Base-by-base conservation (phyloP, 2,888 invertebrate species). In the Epistrophella euchroma region DNA sequence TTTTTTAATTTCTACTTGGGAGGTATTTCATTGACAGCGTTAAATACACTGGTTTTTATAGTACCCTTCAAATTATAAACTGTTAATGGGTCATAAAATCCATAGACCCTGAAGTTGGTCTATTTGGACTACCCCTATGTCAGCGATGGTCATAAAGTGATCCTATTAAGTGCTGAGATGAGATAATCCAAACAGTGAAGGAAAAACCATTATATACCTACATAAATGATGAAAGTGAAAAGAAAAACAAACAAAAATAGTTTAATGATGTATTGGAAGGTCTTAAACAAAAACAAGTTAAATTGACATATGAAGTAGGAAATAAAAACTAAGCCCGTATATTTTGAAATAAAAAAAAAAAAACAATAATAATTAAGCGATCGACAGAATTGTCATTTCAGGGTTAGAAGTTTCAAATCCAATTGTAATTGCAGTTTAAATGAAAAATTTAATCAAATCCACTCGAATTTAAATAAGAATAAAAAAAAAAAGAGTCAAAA, bases 31-130 rank as follows among this genome's bases (percentile, higher is more conserved):
- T 37, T 55, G 45, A 60, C 19, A 70, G 37, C 35, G 68, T 66
- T 28, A 76, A 81, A 80, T 47, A 40, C 64, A 37, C 47, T 25
- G 72, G 68, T 76, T 85, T 62, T 37, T 15, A 10, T 32, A 7
- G 17, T 35, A 55, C 66, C 77, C 71, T 45, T 73, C 73, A 77
- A 86, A 82, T 74, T 82, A 86, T 82, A 82, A 74, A 74, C 86
- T 74, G 82, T 82, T 86, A 86, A 86, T 82, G 77, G 86, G 64
- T 82, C 82, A 71, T 86, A 77, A 86, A 86, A 86, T 68, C 43
- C 15, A 60, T 58, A 74, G 68, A 74, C 71, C 72, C 37, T 62
- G 74, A 25, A 60, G 11, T 68, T 15, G 10, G 47, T 40, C 28
- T 37, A 76, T 52, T 58, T 52, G 60, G 77, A 50, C 82, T 82